Evolutionary conservation across 2,797 vertebrate genomes (phyloP).

Genomic region (Ceyx erithaca): DNA sequence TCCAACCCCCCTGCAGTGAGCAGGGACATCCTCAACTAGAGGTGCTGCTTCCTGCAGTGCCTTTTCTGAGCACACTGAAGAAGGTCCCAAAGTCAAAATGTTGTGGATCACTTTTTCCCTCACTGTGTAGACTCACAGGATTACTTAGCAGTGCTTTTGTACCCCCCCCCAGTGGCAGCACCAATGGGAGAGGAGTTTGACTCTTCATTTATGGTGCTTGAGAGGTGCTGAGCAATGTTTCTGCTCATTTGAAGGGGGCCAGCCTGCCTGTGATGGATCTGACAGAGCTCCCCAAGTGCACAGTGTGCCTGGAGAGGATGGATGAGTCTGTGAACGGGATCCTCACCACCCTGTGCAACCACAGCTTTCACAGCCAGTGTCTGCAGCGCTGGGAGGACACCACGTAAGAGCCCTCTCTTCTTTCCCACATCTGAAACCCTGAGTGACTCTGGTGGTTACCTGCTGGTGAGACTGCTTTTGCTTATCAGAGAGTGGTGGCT

Average conservation of each 20-base stretch:
- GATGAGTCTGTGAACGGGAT: conserved; percentile 97
- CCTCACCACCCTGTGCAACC: conserved; percentile 96
- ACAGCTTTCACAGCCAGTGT: conserved; percentile 99
- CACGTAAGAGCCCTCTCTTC: conserved; percentile 83
- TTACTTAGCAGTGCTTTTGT: accelerated
- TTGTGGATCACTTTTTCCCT: not conserved
- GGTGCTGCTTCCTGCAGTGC: no score
- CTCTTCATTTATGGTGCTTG: not conserved
- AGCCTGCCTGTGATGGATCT: conserved; percentile 98
- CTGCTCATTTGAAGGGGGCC: conserved; percentile 84
- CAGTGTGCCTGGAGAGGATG: conserved; percentile 97
- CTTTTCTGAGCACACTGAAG: no score
- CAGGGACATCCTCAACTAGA: no score
- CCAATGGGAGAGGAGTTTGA: not conserved
- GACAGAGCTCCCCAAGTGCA: conserved; percentile 96
- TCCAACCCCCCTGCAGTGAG: no score
- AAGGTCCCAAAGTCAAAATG: no score
- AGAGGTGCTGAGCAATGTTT: not conserved
- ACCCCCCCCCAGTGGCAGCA: not conserved
- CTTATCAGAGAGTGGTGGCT: not conserved
- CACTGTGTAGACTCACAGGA: accelerated
- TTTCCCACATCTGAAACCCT: not conserved
- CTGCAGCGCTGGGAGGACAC: conserved; percentile 98
- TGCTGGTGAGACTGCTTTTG: conserved; percentile 15
- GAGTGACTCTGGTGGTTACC: not conserved